phyloP scores from a whole-genome alignment of 2,888 invertebrate species.

The Dermolepida albohirtum region DNA sequence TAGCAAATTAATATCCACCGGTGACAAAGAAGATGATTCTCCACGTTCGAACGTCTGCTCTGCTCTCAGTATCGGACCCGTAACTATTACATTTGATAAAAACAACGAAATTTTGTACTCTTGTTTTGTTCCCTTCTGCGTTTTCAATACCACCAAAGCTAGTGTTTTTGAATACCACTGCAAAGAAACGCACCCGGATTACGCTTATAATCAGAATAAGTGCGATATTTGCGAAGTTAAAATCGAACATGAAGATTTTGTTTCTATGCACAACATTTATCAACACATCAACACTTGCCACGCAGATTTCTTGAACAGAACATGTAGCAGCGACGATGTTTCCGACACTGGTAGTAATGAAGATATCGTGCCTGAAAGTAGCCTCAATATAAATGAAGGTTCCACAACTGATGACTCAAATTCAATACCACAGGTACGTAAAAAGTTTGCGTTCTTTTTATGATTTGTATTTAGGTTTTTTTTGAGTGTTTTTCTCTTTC shows the following conservation, averaged over 20 bases:
- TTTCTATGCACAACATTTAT: constrained; percentile 46
- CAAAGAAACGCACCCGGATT: constrained; percentile 54
- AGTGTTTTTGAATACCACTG: constrained; percentile 59
- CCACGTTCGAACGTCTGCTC: background rate
- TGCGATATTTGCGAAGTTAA: constrained; percentile 47
- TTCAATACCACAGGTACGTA: background rate
- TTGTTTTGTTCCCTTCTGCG: constrained; percentile 58
- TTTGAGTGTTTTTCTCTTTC: too few relatives aligned
- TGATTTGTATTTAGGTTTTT: too few relatives aligned
- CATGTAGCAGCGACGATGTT: background rate
- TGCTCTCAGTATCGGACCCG: constrained; percentile 44
- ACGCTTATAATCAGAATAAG: constrained; percentile 8
- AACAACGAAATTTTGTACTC: constrained; percentile 51
- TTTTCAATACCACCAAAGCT: constrained; percentile 54
- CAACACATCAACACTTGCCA: constrained; percentile 47
- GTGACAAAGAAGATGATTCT: too few relatives aligned
- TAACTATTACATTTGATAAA: constrained; percentile 43
- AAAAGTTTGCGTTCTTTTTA: background rate
- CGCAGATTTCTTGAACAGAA: constrained; percentile 27
- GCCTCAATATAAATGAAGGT: background rate
- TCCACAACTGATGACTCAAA: background rate
- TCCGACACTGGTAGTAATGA: background rate
- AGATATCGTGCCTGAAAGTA: background rate
- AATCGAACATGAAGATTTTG: constrained; percentile 32
- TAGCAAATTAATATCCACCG: background rate